Evolutionary conservation across 2,888 invertebrate genomes (phyloP).

Genomic region (Abrostola triplasia): DNA sequence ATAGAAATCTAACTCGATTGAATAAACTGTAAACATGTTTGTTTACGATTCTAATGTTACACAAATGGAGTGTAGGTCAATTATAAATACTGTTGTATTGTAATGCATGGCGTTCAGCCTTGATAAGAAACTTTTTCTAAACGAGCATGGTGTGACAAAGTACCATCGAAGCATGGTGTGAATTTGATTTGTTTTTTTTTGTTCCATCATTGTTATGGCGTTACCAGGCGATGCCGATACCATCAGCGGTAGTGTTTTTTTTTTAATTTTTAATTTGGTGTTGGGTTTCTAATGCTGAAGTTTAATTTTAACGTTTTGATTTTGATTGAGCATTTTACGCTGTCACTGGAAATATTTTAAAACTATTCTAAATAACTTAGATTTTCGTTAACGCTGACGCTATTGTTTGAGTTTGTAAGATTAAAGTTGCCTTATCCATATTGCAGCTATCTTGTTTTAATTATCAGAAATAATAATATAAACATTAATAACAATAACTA

Average conservation of each 20-base stretch:
- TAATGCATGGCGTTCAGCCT: conserved; percentile 52
- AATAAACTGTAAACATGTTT: no score
- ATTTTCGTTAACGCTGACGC: neutral
- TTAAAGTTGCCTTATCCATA: no score
- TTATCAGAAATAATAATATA: no score
- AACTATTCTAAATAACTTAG: conserved; percentile 9
- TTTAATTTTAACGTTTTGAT: conserved; percentile 31
- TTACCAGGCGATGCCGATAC: conserved; percentile 90
- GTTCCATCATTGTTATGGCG: conserved; percentile 85
- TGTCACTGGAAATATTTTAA: conserved; percentile 35
- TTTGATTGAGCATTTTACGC: conserved; percentile 14
- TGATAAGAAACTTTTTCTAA: conserved; percentile 28
- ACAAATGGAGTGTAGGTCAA: neutral
- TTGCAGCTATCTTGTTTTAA: no score
- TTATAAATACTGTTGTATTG: conserved; percentile 29
- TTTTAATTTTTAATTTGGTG: conserved; percentile 71
- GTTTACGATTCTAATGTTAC: neutral
- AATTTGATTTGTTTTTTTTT: conserved; percentile 79
- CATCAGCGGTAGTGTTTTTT: conserved; percentile 91
- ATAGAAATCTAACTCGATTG: no score
- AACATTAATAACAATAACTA: no score
- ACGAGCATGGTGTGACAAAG: conserved; percentile 58
- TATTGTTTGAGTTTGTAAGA: no score
- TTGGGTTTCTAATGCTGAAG: conserved; percentile 65
- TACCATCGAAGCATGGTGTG: conserved; percentile 78